These are phyloP conservation scores for Rhipidura dahli DNA, from an alignment of 2,113 vertebrate genomes.

Conservation along the genomic window DNA sequence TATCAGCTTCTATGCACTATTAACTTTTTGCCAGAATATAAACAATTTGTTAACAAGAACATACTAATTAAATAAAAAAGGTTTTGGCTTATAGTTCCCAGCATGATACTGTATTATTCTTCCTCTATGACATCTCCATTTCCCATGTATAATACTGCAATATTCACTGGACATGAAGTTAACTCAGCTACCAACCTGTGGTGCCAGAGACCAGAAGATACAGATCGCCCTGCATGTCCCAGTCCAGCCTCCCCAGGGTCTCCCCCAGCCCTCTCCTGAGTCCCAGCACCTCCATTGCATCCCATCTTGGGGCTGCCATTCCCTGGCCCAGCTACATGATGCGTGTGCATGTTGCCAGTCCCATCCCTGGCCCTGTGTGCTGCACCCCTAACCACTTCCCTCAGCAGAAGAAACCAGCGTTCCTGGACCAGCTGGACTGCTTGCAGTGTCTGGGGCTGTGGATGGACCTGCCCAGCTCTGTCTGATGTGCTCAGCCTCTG, in stretches of 20 bases:
- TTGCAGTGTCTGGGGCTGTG: background rate
- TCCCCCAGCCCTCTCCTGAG: background rate
- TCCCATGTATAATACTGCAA: background rate
- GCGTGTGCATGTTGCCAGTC: background rate
- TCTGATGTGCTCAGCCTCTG: fast-evolving
- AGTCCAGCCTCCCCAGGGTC: background rate
- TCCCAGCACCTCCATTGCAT: background rate
- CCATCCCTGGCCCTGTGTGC: background rate
- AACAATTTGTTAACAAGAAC: background rate
- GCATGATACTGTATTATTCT: background rate
- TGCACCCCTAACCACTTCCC: background rate
- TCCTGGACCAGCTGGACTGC: background rate
- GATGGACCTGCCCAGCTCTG: background rate
- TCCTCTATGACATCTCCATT: background rate
- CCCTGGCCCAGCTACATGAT: background rate
- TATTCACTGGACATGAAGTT: fast-evolving
- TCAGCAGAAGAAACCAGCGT: background rate
- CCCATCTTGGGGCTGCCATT: fast-evolving
- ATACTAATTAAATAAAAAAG: background rate
- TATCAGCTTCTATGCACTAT: background rate
- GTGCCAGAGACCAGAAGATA: background rate
- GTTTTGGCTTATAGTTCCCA: background rate
- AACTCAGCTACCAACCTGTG: background rate
- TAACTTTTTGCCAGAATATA: background rate
- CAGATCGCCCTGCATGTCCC: no score